Conservation (phyloP, 1,140 invertebrate genomes). For the Dreissena polymorpha region DNA sequence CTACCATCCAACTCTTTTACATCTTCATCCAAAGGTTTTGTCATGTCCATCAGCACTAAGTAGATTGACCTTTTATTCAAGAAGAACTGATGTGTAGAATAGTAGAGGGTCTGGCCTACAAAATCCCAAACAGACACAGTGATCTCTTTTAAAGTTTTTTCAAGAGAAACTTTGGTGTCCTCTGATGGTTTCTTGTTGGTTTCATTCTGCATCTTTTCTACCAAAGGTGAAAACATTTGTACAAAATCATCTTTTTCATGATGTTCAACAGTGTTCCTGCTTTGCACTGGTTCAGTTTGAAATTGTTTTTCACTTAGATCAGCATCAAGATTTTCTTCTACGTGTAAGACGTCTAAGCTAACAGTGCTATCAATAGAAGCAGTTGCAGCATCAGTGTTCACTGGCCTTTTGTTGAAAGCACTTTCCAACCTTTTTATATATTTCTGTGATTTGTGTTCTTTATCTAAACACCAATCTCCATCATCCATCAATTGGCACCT, state of each 20-base stretch:
- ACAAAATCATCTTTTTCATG: too few species aligned
- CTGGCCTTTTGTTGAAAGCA: not conserved
- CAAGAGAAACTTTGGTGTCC: not conserved
- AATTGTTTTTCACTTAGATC: not conserved
- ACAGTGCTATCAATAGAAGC: too few species aligned
- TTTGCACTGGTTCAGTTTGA: not conserved
- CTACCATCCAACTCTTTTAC: constrained; percentile 14
- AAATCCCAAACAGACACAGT: constrained; percentile 34
- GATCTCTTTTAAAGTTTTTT: not conserved
- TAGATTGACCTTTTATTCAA: too few species aligned
- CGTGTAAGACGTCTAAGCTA: not conserved
- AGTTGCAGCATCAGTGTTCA: too few species aligned
- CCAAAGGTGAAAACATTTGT: not conserved
- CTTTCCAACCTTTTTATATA: too few species aligned
- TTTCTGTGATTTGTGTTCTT: too few species aligned
- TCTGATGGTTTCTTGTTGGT: not conserved
- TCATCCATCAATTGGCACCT: too few species aligned
- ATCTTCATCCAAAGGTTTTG: not conserved
- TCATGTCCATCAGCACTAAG: constrained; percentile 36
- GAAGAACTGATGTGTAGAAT: too few species aligned
- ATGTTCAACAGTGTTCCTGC: too few species aligned
- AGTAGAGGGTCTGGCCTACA: too few species aligned
- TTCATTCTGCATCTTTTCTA: not conserved
- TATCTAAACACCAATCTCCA: too few species aligned
- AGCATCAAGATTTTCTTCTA: not conserved